Evolutionary conservation across 2,113 vertebrate species (phyloP), one percentile per base, ranked within the genome.

Genomic region (Xiphophorus hellerii): DNA sequence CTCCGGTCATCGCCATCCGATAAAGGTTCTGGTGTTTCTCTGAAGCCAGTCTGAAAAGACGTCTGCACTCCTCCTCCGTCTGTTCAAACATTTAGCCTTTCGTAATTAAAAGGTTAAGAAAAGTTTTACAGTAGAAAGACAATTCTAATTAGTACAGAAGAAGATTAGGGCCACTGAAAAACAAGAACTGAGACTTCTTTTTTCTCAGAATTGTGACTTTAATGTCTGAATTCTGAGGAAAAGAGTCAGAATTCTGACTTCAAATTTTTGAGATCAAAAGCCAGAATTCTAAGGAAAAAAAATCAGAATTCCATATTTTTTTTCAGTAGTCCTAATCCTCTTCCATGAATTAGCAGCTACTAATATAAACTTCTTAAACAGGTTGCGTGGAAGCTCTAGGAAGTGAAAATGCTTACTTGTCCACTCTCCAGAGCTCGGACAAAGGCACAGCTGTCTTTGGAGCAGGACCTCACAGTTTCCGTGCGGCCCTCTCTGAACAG

Each of bases 401-500:
- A 14, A 30, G 5, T 17, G 2, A 5, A 20, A 37, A 51, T 44
- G 10, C 33, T 61, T 87, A 94, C 94, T 89, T 95, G 85, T 75
- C 74, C 73, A 27, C 77, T 60, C 51, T 95, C 95, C 77, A 97
- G 85, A 9, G 96, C 94, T 51, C 65, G 90, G 76, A 96, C 94
- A n/a, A 97, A 97, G 37, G 66, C 82, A 44, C 91, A 94, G 84
- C 95, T 94, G 70, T 97, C 95, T 2, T 31, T 86, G 0, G 96
- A 95, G 77, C 96, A 97, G 22, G 95, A 96, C 0, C 96, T 90
- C 15, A 97, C 96, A 0, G 96, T 97, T 90, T 97, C 96, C 0
- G 96, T 97, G 61, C 96, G 90, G 20, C 96, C 96, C 74, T 97
- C 96, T 35, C 95, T 87, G 85, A 97, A 97, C 76, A 96, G 86